A percentile compares a stretch with the other conserved stretches of the same genome.
phyloP scores from a whole-genome alignment of 1,140 invertebrate species.

The Pteromalus puparum region DNA sequence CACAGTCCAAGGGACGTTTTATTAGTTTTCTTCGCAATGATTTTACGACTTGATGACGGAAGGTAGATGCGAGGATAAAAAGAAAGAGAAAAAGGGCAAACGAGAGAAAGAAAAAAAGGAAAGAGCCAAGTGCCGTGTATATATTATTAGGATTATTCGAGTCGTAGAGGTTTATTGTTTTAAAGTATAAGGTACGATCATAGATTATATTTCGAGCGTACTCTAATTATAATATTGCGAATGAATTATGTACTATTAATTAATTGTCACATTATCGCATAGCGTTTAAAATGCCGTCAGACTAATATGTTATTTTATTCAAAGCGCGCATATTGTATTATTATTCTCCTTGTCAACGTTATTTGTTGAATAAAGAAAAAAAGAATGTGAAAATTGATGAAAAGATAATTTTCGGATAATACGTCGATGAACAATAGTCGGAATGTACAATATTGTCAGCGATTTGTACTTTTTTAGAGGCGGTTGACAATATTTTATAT shows the following conservation, averaged over 20 bases:
- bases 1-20: conserved; percentile 28
- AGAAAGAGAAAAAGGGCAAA: conserved; percentile 9
- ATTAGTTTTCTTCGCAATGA: conserved; percentile 43
- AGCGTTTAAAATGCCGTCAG: conserved; percentile 51
- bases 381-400: conserved; percentile 6
- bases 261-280: conserved; percentile 53
- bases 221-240: conserved; percentile 55
- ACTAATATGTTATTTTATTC: conserved; percentile 53
- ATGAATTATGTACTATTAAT: conserved; percentile 54
- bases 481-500: conserved; percentile 49
- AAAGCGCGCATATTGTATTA: conserved; percentile 41
- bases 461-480: conserved; percentile 33
- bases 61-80: background rate
- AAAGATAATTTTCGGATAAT: conserved; percentile 13
- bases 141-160: conserved; percentile 56
- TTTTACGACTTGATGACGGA: conserved; percentile 40
- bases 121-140: conserved; percentile 62
- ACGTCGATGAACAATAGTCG: conserved; percentile 40
- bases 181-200: conserved; percentile 63
- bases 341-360: conserved; percentile 41
- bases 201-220: conserved; percentile 67
- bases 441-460: conserved; percentile 51
- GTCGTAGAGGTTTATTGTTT: conserved; percentile 56
- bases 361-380: conserved; percentile 41
- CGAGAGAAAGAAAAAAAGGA: conserved; percentile 14